phyloP scores from a whole-genome alignment of 2,888 invertebrate genomes.

The Sycophila texana region DNA sequence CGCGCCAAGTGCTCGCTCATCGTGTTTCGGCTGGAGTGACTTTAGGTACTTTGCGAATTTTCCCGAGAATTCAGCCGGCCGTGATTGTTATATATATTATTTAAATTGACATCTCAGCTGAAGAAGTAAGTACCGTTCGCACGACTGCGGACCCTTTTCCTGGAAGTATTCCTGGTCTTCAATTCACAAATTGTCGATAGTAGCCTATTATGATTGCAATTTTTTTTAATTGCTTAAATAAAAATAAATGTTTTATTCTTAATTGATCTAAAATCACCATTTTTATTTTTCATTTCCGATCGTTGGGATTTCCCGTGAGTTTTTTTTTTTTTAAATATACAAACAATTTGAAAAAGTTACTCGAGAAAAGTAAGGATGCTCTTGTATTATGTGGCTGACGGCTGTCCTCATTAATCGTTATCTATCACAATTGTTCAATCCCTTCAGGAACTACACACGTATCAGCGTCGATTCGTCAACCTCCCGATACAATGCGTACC shows the following conservation, averaged over 20 bases:
- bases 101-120: too few relatives aligned
- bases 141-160: background rate
- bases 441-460: background rate
- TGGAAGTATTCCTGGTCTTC: background rate
- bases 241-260: too few relatives aligned
- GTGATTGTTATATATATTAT: too few relatives aligned
- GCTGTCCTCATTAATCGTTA: constrained; percentile 28
- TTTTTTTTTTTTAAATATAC: background rate
- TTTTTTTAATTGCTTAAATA: too few relatives aligned
- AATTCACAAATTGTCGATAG: background rate
- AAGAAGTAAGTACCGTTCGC: too few relatives aligned
- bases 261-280: background rate
- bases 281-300: background rate
- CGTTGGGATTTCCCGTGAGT: background rate
- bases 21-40: background rate
- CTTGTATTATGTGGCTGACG: background rate
- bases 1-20: background rate
- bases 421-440: constrained; percentile 20
- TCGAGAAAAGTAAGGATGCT: background rate
- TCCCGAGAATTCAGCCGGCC: too few relatives aligned
- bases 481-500: constrained; percentile 27
- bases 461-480: background rate
- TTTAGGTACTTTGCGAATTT: background rate
- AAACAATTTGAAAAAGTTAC: too few relatives aligned
- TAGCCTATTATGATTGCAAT: too few relatives aligned